Evolutionary conservation across 2,113 vertebrate genomes (phyloP), one percentile per base, ranked within the genome.

Genomic region (Ictidomys tridecemlineatus): DNA sequence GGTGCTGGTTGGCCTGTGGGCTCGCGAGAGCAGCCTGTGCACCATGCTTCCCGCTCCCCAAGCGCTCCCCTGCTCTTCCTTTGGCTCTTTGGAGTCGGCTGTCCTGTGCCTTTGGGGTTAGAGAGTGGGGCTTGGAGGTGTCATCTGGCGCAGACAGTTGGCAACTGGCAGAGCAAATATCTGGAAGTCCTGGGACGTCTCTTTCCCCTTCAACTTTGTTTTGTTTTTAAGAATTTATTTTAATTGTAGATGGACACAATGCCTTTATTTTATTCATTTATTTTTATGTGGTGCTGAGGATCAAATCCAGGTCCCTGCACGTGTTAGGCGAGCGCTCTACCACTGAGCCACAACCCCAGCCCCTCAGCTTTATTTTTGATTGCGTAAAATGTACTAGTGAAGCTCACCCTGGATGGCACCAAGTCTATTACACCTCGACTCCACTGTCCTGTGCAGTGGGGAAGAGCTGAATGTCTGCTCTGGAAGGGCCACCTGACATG

Each of bases 321-420:
- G 14, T 53, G 51, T 14, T 14, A 53, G 51, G 51, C 51, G 14
- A 53, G 51, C 14, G 16, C 51, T 53, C 51, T 16, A 16, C 51
- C 4, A 1, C 51, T 53, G 51, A 53, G 51, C 51, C 14, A 53
- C 51, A 53, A 16, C 51, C 16, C 51, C 51, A 53, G 51, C 51
- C 48, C 48, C 48, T 53, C 51, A 53, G 14, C 51, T 53, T 53
- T 5, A 0, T 4, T 72, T 58, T 8, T 39, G 8, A 1, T 34
- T 14, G 4, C 69, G 16, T 51, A 45, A 17, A 69, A 9, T 17
- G 1, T 2, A 3, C 17, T 3, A 2, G 13, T 0, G 37, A 20
- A 18, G 5, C 2, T 20, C 0, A 8, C 45, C 24, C 42, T 2
- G 22, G 83, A 1, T 2, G 24, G 11, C 5, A 0, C 39, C 3